These are phyloP conservation scores for Maccullochella peelii DNA, from an alignment of 2,113 vertebrate genomes.

Conservation along the genomic window DNA sequence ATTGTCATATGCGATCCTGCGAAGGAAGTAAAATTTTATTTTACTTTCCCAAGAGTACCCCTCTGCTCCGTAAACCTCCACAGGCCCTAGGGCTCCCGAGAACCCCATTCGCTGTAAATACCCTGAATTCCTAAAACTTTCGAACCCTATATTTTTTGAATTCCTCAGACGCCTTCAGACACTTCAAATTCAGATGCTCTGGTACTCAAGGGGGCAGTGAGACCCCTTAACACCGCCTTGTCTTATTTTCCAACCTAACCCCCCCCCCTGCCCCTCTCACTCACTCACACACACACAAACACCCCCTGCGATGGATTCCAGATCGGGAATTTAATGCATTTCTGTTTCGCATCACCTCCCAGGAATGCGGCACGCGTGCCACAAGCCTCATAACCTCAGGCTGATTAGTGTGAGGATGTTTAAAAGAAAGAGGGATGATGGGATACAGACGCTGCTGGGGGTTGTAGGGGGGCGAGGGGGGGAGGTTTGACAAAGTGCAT, in stretches of 20 bases:
- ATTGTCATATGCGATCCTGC: slow-evolving; percentile 61
- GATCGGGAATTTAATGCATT: slow-evolving; percentile 84
- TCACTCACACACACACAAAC: slow-evolving; percentile 15
- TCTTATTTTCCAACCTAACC: slow-evolving; percentile 25
- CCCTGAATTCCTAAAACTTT: slow-evolving; percentile 64
- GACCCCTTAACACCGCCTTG: slow-evolving; percentile 35
- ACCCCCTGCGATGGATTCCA: slow-evolving; percentile 84
- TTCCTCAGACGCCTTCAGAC: slow-evolving; percentile 52
- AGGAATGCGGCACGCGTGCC: slow-evolving; percentile 82
- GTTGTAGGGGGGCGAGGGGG: neutral
- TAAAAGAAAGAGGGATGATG: slow-evolving; percentile 79
- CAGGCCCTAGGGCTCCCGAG: slow-evolving; percentile 22
- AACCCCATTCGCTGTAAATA: slow-evolving; percentile 56
- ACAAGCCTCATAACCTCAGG: slow-evolving; percentile 80
- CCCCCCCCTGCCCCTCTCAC: neutral
- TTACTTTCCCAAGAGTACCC: slow-evolving; percentile 43
- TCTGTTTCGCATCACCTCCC: slow-evolving; percentile 82
- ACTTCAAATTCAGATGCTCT: slow-evolving; percentile 51
- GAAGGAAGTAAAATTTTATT: slow-evolving; percentile 66
- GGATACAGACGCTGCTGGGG: slow-evolving; percentile 84
- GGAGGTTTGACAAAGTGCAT: slow-evolving; percentile 60
- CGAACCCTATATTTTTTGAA: slow-evolving; percentile 63
- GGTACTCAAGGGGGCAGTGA: slow-evolving; percentile 53
- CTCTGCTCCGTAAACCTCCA: slow-evolving; percentile 42
- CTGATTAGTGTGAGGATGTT: slow-evolving; percentile 81